Percentiles rank a stretch among this genome's conserved stretches.
Evolutionary conservation across 2,113 vertebrate species (phyloP).

Genomic region (Pseudorectes ferrugineus): DNA sequence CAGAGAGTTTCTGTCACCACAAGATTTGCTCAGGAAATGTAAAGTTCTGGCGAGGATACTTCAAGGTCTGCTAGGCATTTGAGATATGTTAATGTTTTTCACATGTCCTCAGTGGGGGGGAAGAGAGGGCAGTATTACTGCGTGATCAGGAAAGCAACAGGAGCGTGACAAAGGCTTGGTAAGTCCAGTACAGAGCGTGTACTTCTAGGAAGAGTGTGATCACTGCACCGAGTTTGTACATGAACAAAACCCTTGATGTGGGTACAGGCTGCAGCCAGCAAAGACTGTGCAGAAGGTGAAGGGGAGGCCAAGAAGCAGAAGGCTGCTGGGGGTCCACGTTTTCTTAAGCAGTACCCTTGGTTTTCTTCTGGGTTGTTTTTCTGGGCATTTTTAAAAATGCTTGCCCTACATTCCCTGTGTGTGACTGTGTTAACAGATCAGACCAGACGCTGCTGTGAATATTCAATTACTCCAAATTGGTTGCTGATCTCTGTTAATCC

Average conservation of each 20-base stretch:
- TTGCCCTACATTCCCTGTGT: neutral
- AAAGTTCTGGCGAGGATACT: slow-evolving; percentile 8
- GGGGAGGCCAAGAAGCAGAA: neutral
- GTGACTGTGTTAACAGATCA: neutral
- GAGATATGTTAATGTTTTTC: slow-evolving; percentile 40
- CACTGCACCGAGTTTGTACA: neutral
- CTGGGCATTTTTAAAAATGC: neutral
- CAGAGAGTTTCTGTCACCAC: neutral
- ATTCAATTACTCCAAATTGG: neutral
- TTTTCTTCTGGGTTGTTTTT: neutral
- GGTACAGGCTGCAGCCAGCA: neutral
- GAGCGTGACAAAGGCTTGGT: neutral
- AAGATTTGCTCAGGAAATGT: neutral
- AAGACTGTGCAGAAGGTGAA: neutral
- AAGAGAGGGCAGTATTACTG: neutral
- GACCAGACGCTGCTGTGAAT: neutral
- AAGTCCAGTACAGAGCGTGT: neutral
- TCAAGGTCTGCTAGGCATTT: slow-evolving; percentile 32
- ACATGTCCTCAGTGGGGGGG: neutral
- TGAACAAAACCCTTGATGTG: neutral
- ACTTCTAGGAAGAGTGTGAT: neutral
- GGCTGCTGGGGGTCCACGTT: neutral
- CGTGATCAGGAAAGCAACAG: neutral
- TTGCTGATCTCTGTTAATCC: neutral
- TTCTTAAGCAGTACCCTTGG: neutral